These are phyloP conservation scores for Panulirus ornatus DNA, from an alignment of 1,140 invertebrate species.

Conservation along the genomic window DNA sequence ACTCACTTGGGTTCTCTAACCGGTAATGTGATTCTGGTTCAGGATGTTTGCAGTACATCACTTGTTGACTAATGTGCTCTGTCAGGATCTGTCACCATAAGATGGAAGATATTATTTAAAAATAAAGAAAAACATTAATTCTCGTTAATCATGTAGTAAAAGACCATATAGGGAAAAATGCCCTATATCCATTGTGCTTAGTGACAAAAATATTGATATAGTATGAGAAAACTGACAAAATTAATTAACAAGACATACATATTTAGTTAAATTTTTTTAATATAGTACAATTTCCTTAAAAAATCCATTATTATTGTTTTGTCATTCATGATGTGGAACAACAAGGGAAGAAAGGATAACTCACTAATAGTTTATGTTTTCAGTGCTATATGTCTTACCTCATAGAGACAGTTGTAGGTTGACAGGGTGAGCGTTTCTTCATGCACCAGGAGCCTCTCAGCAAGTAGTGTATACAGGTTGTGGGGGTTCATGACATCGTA, in stretches of 20 bases:
- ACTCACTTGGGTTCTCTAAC: slow-evolving; percentile 97
- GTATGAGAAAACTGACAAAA: too few species aligned
- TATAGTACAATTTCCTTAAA: too few species aligned
- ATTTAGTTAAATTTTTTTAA: too few species aligned
- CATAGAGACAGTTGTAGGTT: slow-evolving; percentile 99
- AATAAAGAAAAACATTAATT: background rate
- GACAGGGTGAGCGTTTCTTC: slow-evolving; percentile 93
- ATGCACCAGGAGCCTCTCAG: slow-evolving; percentile 93
- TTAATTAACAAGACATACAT: too few species aligned
- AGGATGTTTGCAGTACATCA: slow-evolving; percentile 92
- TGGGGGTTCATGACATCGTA: slow-evolving; percentile 99
- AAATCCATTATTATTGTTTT: too few species aligned
- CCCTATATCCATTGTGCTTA: too few species aligned
- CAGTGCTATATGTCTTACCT: slow-evolving; percentile 85
- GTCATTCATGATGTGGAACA: too few species aligned
- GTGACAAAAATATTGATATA: too few species aligned
- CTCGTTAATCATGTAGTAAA: too few species aligned
- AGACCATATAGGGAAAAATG: too few species aligned
- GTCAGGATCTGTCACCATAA: slow-evolving; percentile 87
- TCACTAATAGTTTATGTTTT: too few species aligned
- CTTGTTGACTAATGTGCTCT: slow-evolving; percentile 96
- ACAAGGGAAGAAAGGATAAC: too few species aligned
- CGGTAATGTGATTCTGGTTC: slow-evolving; percentile 96
- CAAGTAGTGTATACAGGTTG: slow-evolving; percentile 97
- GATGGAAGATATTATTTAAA: background rate